phyloP scores from a whole-genome alignment of 1,140 invertebrate genomes.

The Homarus americanus region DNA sequence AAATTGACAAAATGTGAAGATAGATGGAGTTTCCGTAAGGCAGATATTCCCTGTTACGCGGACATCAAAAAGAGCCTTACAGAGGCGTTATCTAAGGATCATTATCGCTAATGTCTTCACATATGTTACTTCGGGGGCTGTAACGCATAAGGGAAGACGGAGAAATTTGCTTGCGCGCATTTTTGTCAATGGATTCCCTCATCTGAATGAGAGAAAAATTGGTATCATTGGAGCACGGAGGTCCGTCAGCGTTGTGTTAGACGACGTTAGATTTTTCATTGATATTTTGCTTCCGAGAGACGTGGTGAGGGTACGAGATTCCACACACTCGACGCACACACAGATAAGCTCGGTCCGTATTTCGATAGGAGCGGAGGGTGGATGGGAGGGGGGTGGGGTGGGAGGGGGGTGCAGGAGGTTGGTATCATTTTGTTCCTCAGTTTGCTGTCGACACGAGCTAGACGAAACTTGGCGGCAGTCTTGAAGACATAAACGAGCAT shows the following conservation, averaged over 20 bases:
- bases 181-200: conserved; percentile 46
- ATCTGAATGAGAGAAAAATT: conserved; percentile 47
- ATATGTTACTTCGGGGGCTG: conserved; percentile 10
- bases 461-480: too few species aligned
- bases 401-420: background rate
- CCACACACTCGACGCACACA: background rate
- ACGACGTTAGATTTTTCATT: background rate
- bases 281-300: conserved; percentile 7
- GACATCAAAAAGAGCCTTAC: conserved; percentile 9
- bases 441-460: too few species aligned
- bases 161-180: conserved; percentile 46
- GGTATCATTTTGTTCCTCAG: background rate
- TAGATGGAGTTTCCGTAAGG: background rate
- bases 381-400: background rate
- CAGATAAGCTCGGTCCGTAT: background rate
- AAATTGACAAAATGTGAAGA: conserved; percentile 7
- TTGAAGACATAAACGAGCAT: too few species aligned
- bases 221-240: conserved; percentile 30
- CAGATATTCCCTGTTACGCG: conserved; percentile 14
- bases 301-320: background rate
- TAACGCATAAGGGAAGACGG: conserved; percentile 43
- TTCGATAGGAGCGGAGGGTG: background rate
- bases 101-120: conserved; percentile 18
- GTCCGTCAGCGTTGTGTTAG: conserved; percentile 29
- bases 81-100: conserved; percentile 19